phyloP scores from a whole-genome alignment of 2,113 vertebrate genomes.

The Trogon surrucura region DNA sequence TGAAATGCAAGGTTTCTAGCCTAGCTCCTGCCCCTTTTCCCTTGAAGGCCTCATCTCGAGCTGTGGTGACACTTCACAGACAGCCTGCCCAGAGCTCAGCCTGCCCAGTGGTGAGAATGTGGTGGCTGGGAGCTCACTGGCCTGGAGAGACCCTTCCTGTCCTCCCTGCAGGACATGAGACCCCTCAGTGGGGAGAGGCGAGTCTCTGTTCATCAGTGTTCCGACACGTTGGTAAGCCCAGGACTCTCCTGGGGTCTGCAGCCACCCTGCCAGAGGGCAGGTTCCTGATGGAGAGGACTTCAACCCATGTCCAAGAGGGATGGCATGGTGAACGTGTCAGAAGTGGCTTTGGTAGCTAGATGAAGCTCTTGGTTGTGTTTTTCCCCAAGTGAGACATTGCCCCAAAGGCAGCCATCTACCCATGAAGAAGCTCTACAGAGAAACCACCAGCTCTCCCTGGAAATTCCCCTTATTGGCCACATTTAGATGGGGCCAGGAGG shows the following conservation, averaged over 20 bases:
- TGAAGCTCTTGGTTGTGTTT: background rate
- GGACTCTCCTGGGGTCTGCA: background rate
- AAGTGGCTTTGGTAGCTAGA: background rate
- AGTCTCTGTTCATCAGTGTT: no score
- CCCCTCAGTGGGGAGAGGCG: no score
- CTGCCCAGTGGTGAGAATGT: background rate
- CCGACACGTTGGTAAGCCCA: background rate
- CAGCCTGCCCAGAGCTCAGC: fast-evolving
- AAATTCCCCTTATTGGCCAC: no score
- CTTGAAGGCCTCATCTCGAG: background rate
- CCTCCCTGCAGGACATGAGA: fast-evolving
- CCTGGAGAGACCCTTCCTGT: background rate
- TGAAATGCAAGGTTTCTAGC: background rate
- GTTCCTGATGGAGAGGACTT: background rate
- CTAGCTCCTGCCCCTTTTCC: background rate
- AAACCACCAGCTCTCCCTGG: background rate
- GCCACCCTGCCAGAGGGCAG: background rate
- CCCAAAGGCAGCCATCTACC: background rate
- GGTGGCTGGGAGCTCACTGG: background rate
- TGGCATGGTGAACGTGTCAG: background rate
- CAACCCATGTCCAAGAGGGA: background rate
- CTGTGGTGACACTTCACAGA: background rate
- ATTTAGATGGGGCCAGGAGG: background rate
- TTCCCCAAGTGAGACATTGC: background rate
- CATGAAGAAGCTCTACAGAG: no score